Base-by-base conservation (phyloP, 2,888 invertebrate species). In the Biston betularia region DNA sequence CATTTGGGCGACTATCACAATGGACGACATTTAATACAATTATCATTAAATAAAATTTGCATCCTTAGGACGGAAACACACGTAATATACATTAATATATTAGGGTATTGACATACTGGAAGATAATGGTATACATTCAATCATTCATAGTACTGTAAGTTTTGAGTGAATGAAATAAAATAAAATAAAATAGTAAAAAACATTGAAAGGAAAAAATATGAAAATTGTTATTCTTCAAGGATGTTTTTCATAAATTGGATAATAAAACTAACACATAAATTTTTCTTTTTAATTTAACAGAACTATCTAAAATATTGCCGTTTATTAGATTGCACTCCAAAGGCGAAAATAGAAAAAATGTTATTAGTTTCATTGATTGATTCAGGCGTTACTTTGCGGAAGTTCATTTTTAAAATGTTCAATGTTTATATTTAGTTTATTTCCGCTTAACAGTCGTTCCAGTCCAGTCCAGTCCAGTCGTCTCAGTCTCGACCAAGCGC, bases 21-120 rank as follows among this genome's bases (percentile, higher is more conserved):
- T 34, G 34, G 59, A 64, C 49, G 55, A 53, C 44, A 45, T 62
- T 63, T 56, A 38, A 52, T 38, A 52, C 24, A 33, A 15, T 50
- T 24, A 24, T 34, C 1, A 34, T 50, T 15, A 57, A 55, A 65
- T 66, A 60, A 57, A 53, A 65, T 60, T 64, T 67, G 35, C 63
- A 65, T 71, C 66, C 54, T 63, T 9, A 50, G 75, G 75, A 75
- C 73, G 75, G 75, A 73, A 69, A 73, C 67, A 63, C 71, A 74
- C 71, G 70, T 56, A 24, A 45, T 46, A 65, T 64, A 62, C 55
- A 54, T 52, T 63, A 50, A 66, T 65, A 68, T 63, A 40, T 65
- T 34, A 67, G 56, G 59, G 63, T 65, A 53, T 53, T 45, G 45
- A 55, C 52, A 72, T 55, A 55, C 46, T 42, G n/a, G 34, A 50